Evolutionary conservation across 2,113 vertebrate species (phyloP), one percentile per base, ranked within the genome.

Genomic region (Illadopsis cleaveri): DNA sequence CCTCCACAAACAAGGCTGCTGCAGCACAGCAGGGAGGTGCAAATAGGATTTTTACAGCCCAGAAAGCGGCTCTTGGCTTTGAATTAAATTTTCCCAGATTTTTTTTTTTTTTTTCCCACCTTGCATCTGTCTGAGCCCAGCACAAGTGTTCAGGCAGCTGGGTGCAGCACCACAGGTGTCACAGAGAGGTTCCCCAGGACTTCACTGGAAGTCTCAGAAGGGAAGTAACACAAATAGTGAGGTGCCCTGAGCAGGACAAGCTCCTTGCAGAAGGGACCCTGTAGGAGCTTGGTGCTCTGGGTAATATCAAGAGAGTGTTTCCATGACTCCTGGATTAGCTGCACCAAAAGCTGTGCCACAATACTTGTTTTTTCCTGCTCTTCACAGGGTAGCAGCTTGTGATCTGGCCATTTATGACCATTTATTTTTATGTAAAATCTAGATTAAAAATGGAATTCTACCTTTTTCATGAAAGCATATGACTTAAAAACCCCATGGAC

Each of bases 181-280:
- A 65, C 3, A 4, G 61, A 38, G 53, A 31, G 42, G 24, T 58
- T 78, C 25, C 65, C 66, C 44, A 31, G 10, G 57, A 58, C 17
- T 71, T 84, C 2, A 0, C 0, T 2, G n/a, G 37, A 57, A 31
- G 13, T 37, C 56, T 82, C 24, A 10, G 65, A 64, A 38, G 44
- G 44, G 56, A 54, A 44, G 22, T 10, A 6, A 22, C 22, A 33
- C 33, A 35, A 69, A 7, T 9, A 22, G n/a, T 8, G 51, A 79
- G 27, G 35, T 72, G 61, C 33, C 18, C 22, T 25, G 57, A 57
- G 45, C 27, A 65, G 44, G 20, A 15, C 22, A 25, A 54, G 24
- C 27, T 57, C 33, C 80, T 83, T 7, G 15, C 48, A 77, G 65
- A 48, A 9, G 35, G 12, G 25, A n/a, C 37, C 10, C 42, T 42